Percentiles rank a stretch among this genome's conserved stretches.
phyloP scores from a whole-genome alignment of 2,797 vertebrate genomes.

The Malacoctenus gilli region DNA sequence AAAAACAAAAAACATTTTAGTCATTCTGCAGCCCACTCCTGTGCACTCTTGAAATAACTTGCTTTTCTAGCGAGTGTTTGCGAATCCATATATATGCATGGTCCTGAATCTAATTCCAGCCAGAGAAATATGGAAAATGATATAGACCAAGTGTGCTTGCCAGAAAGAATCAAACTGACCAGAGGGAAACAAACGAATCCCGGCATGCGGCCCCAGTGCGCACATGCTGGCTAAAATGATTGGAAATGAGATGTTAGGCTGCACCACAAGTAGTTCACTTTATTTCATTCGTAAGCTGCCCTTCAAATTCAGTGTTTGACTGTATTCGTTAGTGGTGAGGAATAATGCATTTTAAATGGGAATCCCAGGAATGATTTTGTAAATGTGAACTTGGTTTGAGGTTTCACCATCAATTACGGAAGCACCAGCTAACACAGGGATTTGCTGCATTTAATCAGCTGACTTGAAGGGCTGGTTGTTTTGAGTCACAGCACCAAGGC shows the following conservation, averaged over 20 bases:
- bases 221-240: conserved; percentile 39
- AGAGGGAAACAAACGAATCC: conserved; percentile 46
- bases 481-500: conserved; percentile 55
- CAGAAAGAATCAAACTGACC: conserved; percentile 48
- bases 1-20: conserved; percentile 12
- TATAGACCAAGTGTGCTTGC: conserved; percentile 30
- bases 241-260: conserved; percentile 23
- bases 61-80: conserved; percentile 17
- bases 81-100: conserved; percentile 22
- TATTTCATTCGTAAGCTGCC: conserved; percentile 27
- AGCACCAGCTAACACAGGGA: conserved; percentile 43
- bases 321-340: conserved; percentile 29
- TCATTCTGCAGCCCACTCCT: conserved; percentile 3
- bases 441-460: conserved; percentile 68
- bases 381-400: conserved; percentile 45
- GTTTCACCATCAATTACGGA: conserved; percentile 61
- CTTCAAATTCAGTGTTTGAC: conserved; percentile 41
- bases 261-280: conserved; percentile 18
- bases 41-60: conserved; percentile 20
- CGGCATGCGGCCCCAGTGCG: conserved; percentile 27
- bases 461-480: conserved; percentile 67
- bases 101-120: conserved; percentile 41
- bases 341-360: conserved; percentile 29
- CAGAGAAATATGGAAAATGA: conserved; percentile 20
- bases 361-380: conserved; percentile 45